Evolutionary conservation across 2,888 invertebrate species (phyloP).

Genomic region (Hyalella azteca): DNA sequence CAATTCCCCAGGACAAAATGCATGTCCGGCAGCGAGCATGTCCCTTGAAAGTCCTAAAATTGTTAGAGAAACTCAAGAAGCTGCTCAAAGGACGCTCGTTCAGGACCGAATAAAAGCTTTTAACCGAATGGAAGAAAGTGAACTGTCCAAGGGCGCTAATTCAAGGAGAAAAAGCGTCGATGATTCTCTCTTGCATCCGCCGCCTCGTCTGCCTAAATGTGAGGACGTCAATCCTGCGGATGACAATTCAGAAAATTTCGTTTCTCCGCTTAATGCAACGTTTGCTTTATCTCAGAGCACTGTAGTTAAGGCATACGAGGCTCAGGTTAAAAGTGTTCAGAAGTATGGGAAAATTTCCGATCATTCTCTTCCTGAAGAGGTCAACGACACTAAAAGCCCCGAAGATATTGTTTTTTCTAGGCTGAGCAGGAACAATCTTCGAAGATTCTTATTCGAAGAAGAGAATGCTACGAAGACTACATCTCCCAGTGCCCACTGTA

Average conservation of each 20-base stretch:
- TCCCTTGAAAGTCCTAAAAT: slow-evolving; percentile 56
- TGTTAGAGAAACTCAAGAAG: slow-evolving; percentile 55
- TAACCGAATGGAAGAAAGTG: slow-evolving; percentile 50
- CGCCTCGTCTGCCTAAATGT: slow-evolving; percentile 30
- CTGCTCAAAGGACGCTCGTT: slow-evolving; percentile 60
- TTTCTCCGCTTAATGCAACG: slow-evolving; percentile 54
- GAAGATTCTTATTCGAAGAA: slow-evolving; percentile 58
- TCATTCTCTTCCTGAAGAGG: not conserved
- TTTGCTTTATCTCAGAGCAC: slow-evolving; percentile 55
- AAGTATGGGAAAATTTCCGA: slow-evolving; percentile 3
- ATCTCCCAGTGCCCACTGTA: not conserved
- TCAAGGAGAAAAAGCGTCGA: slow-evolving; percentile 7
- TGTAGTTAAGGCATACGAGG: slow-evolving; percentile 57
- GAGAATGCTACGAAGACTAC: slow-evolving; percentile 7
- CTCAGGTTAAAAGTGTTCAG: slow-evolving; percentile 54
- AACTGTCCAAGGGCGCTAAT: slow-evolving; percentile 24
- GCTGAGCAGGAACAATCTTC: slow-evolving; percentile 54
- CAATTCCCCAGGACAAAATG: not conserved
- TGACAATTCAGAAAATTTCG: slow-evolving; percentile 55
- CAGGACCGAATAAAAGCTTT: slow-evolving; percentile 62
- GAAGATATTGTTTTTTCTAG: slow-evolving; percentile 58
- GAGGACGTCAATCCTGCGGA: slow-evolving; percentile 46
- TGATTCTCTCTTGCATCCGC: not conserved
- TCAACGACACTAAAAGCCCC: slow-evolving; percentile 51
- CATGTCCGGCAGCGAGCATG: slow-evolving; percentile 36